phyloP scores from a whole-genome alignment of 1,140 invertebrate species.

The Drosophila burlai region DNA sequence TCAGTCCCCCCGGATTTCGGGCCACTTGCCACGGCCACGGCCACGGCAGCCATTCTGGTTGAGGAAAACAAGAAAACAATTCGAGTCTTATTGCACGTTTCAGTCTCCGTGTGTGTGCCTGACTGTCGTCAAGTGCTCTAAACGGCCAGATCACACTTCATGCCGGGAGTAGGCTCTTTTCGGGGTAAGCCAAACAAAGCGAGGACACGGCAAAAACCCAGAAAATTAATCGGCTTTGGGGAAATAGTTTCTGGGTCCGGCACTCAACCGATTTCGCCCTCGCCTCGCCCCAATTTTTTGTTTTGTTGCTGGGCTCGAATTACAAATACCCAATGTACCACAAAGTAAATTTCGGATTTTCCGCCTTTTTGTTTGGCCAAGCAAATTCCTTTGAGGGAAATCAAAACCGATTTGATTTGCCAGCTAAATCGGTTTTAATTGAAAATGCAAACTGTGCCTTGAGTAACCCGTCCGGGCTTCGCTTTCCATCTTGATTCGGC shows the following conservation, averaged over 20 bases:
- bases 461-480: constrained; percentile 28
- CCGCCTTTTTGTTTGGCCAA: constrained; percentile 27
- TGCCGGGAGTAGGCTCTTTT: constrained; percentile 12
- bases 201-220: constrained; percentile 39
- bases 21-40: constrained; percentile 20
- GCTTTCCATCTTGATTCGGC: constrained; percentile 29
- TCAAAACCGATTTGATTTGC: constrained; percentile 53
- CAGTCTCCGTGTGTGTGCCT: constrained; percentile 26
- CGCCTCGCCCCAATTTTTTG: neutral
- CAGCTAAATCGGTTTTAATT: constrained; percentile 65
- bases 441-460: constrained; percentile 58
- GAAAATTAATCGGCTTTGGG: constrained; percentile 49
- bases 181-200: constrained; percentile 24
- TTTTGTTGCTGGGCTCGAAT: constrained; percentile 5
- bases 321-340: constrained; percentile 41
- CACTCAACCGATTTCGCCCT: neutral
- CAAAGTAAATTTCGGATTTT: constrained; percentile 33
- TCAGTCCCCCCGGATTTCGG: constrained; percentile 12
- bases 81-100: constrained; percentile 51
- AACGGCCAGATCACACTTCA: constrained; percentile 50
- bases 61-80: constrained; percentile 53
- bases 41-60: constrained; percentile 29
- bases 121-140: constrained; percentile 50
- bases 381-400: constrained; percentile 36
- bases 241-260: constrained; percentile 24